Conservation (phyloP, 2,113 vertebrate genomes). For the Embiotoca jacksoni region DNA sequence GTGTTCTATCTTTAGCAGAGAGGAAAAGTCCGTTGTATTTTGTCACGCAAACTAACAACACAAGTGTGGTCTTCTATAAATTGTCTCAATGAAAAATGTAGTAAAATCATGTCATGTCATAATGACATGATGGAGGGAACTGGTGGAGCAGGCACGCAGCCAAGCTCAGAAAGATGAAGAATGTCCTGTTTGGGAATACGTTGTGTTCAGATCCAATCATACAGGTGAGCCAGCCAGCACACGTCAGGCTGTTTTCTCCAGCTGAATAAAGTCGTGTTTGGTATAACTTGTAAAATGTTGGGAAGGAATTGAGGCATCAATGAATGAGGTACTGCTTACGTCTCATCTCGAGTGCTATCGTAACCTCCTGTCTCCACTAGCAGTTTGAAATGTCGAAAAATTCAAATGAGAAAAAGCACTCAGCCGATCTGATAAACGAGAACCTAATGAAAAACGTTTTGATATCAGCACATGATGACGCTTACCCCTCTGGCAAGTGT, state of each 20-base stretch:
- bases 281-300: not conserved
- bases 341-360: not conserved
- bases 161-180: not conserved
- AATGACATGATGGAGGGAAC: not conserved
- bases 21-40: conserved; percentile 1
- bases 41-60: not conserved
- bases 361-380: too few relatives aligned
- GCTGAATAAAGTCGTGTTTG: not conserved
- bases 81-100: not conserved
- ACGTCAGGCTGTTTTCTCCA: not conserved
- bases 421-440: not conserved
- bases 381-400: not conserved
- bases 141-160: not conserved
- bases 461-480: conserved; percentile 23
- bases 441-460: conserved; percentile 30
- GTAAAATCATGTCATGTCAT: too few relatives aligned
- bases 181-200: too few relatives aligned
- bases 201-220: not conserved
- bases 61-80: not conserved
- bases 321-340: not conserved
- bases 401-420: not conserved
- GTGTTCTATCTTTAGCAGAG: not conserved
- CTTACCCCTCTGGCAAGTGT: conserved; percentile 13
- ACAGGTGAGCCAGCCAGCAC: not conserved
- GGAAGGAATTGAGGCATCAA: not conserved